A percentile compares a stretch with the other conserved stretches of the same genome.
Conservation (phyloP, 2,113 vertebrate species). For the Melanotaenia duboulayi region DNA sequence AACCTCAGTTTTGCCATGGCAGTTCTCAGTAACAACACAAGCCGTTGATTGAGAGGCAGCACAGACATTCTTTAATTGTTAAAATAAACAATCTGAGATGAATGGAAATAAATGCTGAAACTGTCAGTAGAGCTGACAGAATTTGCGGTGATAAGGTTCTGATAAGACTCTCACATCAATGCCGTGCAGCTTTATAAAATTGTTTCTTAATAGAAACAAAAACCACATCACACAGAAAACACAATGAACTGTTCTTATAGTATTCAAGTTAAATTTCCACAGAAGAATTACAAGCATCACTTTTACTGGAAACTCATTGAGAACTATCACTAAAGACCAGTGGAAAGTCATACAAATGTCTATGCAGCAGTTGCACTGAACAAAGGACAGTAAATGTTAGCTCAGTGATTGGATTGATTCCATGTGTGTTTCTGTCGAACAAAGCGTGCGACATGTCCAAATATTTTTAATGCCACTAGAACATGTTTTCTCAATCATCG, state of each 20-base stretch:
- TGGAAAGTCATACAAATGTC: constrained; percentile 2
- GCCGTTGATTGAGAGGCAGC: too few relatives aligned
- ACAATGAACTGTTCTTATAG: constrained; percentile 4
- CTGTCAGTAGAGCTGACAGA: background rate
- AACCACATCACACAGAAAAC: constrained; percentile 5
- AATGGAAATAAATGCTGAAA: constrained; percentile 4
- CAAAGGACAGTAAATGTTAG: constrained; percentile 14
- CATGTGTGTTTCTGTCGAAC: constrained; percentile 14
- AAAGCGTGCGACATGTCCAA: constrained; percentile 10
- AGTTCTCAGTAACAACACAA: too few relatives aligned
- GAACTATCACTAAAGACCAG: background rate
- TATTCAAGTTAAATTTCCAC: background rate
- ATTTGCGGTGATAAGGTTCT: background rate
- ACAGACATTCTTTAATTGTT: too few relatives aligned
- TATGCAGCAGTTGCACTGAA: constrained; percentile 8
- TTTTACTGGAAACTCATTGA: constrained; percentile 4
- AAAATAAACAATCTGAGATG: background rate
- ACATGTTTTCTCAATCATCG: constrained; percentile 36
- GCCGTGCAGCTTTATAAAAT: constrained; percentile 12
- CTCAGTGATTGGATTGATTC: constrained; percentile 31
- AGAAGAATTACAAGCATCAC: background rate
- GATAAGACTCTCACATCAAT: background rate
- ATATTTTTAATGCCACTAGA: constrained; percentile 29
- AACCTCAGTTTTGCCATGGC: too few relatives aligned
- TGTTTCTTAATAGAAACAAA: background rate